Evolutionary conservation across 92 coral and sea anemone species (phyloP).

Genomic region (Epizoanthus scotinus): DNA sequence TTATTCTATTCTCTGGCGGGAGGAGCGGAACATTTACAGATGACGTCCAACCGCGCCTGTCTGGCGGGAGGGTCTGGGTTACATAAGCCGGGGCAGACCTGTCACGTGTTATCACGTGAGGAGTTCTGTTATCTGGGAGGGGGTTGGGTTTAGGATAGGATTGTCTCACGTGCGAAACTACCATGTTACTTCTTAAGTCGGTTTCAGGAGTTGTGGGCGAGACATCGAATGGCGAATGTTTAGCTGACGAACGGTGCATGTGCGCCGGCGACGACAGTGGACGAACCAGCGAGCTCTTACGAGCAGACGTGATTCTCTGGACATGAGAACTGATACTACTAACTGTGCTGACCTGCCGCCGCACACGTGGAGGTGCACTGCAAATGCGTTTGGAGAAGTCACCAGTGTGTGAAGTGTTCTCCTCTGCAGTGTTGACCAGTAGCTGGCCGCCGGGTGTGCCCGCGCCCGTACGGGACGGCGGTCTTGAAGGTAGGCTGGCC

Average conservation of each 20-base stretch:
- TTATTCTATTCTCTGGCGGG: slow-evolving; percentile 79
- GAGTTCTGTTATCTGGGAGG: slow-evolving; percentile 64
- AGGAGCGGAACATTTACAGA: slow-evolving; percentile 66
- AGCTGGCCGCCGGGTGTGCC: slow-evolving; percentile 46
- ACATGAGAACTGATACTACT: slow-evolving; percentile 85
- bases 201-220: slow-evolving; percentile 53
- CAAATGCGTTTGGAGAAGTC: slow-evolving; percentile 59
- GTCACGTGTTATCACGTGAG: slow-evolving; percentile 71
- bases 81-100: slow-evolving; percentile 85
- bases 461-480: slow-evolving; percentile 68
- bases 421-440: slow-evolving; percentile 33
- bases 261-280: slow-evolving; percentile 96
- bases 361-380: slow-evolving; percentile 89
- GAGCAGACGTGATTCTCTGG: slow-evolving; percentile 69
- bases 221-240: slow-evolving; percentile 27
- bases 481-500: slow-evolving; percentile 83
- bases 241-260: slow-evolving; percentile 18
- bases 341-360: slow-evolving; percentile 74
- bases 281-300: slow-evolving; percentile 54
- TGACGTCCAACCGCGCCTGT: slow-evolving; percentile 90
- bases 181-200: slow-evolving; percentile 53
- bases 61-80: slow-evolving; percentile 75
- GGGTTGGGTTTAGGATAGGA: slow-evolving; percentile 67
- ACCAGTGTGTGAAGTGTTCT: slow-evolving; percentile 1
- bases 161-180: slow-evolving; percentile 61